Percentiles rank a stretch among this genome's conserved stretches.
Conservation (phyloP, 2,113 vertebrate genomes). For the Pogonocichla stellata region DNA sequence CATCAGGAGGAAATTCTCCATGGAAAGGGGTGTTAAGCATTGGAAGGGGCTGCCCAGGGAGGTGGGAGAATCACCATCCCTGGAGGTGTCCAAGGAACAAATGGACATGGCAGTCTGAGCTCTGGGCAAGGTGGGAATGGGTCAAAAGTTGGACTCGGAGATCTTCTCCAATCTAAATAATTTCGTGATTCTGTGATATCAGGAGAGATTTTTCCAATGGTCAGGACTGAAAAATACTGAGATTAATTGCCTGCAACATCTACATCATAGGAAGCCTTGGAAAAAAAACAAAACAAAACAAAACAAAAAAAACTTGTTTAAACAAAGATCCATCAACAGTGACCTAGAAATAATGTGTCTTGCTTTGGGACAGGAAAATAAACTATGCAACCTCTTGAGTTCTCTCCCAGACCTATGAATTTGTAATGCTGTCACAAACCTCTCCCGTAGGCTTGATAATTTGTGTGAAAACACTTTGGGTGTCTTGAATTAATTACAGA, state of each 20-base stretch:
- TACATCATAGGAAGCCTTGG: background rate
- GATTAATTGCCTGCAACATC: background rate
- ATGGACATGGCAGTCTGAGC: background rate
- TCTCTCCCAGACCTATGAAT: background rate
- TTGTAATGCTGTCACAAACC: background rate
- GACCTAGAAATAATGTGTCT: background rate
- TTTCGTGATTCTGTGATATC: background rate
- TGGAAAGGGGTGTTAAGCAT: background rate
- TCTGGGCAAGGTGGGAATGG: background rate
- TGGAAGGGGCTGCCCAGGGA: background rate
- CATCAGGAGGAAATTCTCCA: background rate
- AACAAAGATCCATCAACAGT: background rate
- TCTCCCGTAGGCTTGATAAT: background rate
- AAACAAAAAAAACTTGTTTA: background rate
- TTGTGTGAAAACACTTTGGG: background rate
- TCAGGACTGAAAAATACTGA: background rate
- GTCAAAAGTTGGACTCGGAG: background rate
- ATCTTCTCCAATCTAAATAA: background rate
- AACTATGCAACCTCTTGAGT: background rate
- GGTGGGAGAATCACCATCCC: background rate
- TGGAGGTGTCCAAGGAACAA: background rate
- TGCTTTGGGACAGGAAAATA: background rate
- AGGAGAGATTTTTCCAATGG: background rate
- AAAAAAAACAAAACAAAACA: background rate
- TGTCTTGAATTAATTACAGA: constrained; percentile 12